Evolutionary conservation across 2,888 invertebrate species (phyloP), one percentile per base, ranked within the genome.

Genomic region (Vesta saturnalis): DNA sequence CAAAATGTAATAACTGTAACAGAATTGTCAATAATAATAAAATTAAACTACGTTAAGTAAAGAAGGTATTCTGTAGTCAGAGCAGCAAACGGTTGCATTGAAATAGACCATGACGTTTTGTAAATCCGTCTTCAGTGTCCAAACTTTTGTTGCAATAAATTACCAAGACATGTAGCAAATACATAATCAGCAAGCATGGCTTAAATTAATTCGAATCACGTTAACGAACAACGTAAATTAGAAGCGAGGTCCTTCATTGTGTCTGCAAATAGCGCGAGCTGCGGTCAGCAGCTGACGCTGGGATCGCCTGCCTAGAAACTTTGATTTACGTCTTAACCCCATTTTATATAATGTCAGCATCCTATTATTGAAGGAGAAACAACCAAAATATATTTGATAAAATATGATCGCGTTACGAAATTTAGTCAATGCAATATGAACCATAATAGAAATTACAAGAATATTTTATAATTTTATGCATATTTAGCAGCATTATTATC

Each of bases 271-370:
- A 77, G 78, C 79, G 77, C 77, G 73, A 77, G 79, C 79, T 82
- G 82, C 80, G 82, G 82, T 82, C 82, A 83, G 81, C 79, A 79
- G 79, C 77, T 79, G 78, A 77, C 78, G 77, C 78, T 73, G 69
- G 77, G 76, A 77, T 74, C 73, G 79, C 77, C 75, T 74, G 79
- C 78, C 77, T 79, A 77, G 78, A 74, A 83, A 83, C 82, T 85
- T 86, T 88, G 88, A 89, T 88, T 88, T 89, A 89, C 88, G 86
- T 87, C 85, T 82, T 82, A 83, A 83, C 83, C 83, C 82, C 85
- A 83, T 85, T 86, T 85, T 86, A 86, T 86, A 86, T 87, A 87
- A 88, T 87, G 87, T 87, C 80, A 80, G 78, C 78, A 71, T 72
- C 72, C 69, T 64, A 69, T 68, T 70, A 70, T 64, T 64, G 63